phyloP scores from a whole-genome alignment of 2,113 vertebrate species.

The Tychaedon coryphoeus region DNA sequence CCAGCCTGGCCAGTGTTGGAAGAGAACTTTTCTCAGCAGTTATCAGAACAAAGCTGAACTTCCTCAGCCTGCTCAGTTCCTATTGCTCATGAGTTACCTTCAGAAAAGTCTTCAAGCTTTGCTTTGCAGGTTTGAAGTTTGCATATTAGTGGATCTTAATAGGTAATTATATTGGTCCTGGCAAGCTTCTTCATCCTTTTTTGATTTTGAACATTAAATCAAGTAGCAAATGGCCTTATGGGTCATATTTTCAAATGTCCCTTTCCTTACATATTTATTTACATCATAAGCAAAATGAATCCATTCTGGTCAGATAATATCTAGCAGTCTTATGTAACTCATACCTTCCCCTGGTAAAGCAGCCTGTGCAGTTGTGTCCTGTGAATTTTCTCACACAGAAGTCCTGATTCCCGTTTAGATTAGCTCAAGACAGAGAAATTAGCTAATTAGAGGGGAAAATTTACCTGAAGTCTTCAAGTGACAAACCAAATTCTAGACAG shows the following conservation, averaged over 20 bases:
- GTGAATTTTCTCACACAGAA: background rate
- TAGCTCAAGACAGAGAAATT: background rate
- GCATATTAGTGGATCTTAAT: background rate
- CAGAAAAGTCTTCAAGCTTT: background rate
- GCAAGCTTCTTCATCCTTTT: background rate
- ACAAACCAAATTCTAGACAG: background rate
- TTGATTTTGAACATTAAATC: background rate
- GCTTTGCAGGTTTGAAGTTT: background rate
- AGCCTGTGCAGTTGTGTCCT: rapidly evolving
- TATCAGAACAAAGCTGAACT: background rate
- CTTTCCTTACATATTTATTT: background rate
- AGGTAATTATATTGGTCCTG: background rate
- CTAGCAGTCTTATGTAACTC: rapidly evolving
- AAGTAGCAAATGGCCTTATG: rapidly evolving
- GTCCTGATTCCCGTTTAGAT: background rate
- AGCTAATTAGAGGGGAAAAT: background rate
- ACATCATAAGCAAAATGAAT: background rate
- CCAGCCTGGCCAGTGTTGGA: background rate
- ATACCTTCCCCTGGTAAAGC: background rate
- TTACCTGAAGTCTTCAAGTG: background rate
- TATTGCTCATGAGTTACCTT: background rate
- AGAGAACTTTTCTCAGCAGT: background rate
- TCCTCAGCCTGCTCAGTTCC: background rate
- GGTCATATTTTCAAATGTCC: background rate
- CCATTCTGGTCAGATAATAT: background rate